Percentiles rank a stretch among this genome's conserved stretches.
These are phyloP conservation scores for Cheilosia urbana DNA, from an alignment of 2,888 invertebrate genomes.

Conservation along the genomic window DNA sequence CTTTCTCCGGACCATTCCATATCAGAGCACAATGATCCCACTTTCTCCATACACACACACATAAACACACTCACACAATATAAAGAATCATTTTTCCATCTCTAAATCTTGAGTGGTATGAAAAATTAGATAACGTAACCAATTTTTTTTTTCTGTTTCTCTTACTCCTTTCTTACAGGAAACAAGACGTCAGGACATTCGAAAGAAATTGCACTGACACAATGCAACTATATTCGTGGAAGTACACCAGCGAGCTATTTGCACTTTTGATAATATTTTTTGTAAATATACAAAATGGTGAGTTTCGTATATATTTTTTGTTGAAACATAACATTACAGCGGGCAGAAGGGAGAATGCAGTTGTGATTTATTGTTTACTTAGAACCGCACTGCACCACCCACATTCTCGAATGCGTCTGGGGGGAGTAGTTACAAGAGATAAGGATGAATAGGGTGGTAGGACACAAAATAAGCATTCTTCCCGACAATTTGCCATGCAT, in stretches of 20 bases:
- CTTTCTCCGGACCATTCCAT: neutral
- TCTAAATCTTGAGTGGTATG: conserved; percentile 49
- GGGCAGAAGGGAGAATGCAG: conserved; percentile 23
- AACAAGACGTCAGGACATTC: conserved; percentile 71
- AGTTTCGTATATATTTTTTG: conserved; percentile 34
- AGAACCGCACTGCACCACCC: neutral
- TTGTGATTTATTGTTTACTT: conserved; percentile 73
- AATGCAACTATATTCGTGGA: conserved; percentile 69
- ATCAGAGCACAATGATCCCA: conserved; percentile 24
- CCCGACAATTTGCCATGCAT: conserved; percentile 74
- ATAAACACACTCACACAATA: neutral
- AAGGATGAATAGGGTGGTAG: conserved; percentile 64
- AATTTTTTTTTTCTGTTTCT: conserved; percentile 27
- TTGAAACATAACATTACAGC: neutral
- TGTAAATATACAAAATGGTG: conserved; percentile 73
- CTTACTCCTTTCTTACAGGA: conserved; percentile 41
- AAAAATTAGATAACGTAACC: conserved; percentile 68
- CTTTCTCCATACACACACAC: neutral
- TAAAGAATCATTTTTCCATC: conserved; percentile 50
- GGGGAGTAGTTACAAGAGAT: conserved; percentile 39
- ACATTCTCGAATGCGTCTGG: conserved; percentile 13
- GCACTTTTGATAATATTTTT: conserved; percentile 73
- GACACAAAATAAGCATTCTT: conserved; percentile 70
- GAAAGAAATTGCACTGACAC: conserved; percentile 67
- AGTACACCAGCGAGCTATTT: conserved; percentile 71